These are phyloP conservation scores for Trilocha varians DNA, from an alignment of 2,888 invertebrate genomes.

Conservation along the genomic window DNA sequence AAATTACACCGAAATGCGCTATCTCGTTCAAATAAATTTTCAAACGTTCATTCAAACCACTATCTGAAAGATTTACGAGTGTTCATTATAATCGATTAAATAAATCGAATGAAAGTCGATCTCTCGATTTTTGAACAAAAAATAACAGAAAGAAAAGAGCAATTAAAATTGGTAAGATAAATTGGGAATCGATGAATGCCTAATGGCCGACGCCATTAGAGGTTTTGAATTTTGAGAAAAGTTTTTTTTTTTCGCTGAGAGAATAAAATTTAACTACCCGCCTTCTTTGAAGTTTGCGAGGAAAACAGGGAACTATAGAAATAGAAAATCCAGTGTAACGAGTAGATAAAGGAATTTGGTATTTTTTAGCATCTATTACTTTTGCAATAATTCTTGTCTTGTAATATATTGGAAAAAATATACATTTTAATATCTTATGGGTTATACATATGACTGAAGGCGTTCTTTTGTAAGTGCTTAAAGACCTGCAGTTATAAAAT, in stretches of 20 bases:
- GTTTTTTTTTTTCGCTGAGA: slow-evolving; percentile 31
- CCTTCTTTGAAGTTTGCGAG: slow-evolving; percentile 41
- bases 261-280: slow-evolving; percentile 52
- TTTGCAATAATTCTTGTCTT: no score
- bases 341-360: no score
- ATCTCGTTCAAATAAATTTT: slow-evolving; percentile 8
- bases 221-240: slow-evolving; percentile 52
- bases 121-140: slow-evolving; percentile 23
- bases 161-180: slow-evolving; percentile 63
- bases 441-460: no score
- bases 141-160: slow-evolving; percentile 39
- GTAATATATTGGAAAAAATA: no score
- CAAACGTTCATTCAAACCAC: slow-evolving; percentile 11
- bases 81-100: slow-evolving; percentile 41
- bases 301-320: slow-evolving; percentile 22
- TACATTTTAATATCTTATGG: no score
- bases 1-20: neutral
- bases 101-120: slow-evolving; percentile 38
- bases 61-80: slow-evolving; percentile 44
- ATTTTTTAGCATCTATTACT: no score
- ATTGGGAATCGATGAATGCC: slow-evolving; percentile 67
- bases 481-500: no score
- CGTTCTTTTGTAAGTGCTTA: no score
- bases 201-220: slow-evolving; percentile 67
- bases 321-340: neutral